A percentile compares a stretch with the other conserved stretches of the same genome.
phyloP scores from a whole-genome alignment of 2,888 invertebrate species.

The Exephanes ischioxanthus region DNA sequence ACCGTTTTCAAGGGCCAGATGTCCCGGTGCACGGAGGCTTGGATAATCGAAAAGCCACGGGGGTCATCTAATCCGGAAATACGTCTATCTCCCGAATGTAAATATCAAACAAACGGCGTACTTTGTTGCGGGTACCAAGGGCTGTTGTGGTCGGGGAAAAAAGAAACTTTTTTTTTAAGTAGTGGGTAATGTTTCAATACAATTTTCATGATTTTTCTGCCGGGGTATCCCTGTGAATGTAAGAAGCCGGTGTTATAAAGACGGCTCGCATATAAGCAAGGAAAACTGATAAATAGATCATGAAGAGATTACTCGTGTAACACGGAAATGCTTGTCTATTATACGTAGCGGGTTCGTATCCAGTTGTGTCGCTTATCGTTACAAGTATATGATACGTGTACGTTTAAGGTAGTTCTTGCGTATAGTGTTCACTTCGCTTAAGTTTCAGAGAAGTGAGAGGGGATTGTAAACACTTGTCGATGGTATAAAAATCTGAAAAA shows the following conservation, averaged over 20 bases:
- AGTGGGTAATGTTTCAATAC: constrained; percentile 64
- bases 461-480: too few species aligned
- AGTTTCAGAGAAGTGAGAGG: too few species aligned
- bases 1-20: constrained; percentile 75
- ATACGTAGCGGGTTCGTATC: too few species aligned
- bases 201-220: constrained; percentile 41
- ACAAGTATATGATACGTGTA: too few species aligned
- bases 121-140: background rate
- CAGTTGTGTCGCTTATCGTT: too few species aligned
- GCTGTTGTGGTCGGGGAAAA: constrained; percentile 20
- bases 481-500: too few species aligned
- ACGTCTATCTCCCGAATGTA: constrained; percentile 69
- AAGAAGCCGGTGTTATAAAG: background rate
- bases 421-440: too few species aligned
- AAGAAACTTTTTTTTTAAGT: constrained; percentile 2
- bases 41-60: constrained; percentile 82
- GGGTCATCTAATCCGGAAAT: constrained; percentile 83
- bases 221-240: constrained; percentile 9
- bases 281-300: background rate
- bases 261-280: background rate
- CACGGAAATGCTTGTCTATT: too few species aligned
- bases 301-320: background rate
- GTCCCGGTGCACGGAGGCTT: constrained; percentile 77
- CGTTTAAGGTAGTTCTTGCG: too few species aligned
- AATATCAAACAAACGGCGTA: constrained; percentile 56